Evolutionary conservation across 2,113 vertebrate genomes (phyloP).

Genomic region (Phylloscopus trochilus): DNA sequence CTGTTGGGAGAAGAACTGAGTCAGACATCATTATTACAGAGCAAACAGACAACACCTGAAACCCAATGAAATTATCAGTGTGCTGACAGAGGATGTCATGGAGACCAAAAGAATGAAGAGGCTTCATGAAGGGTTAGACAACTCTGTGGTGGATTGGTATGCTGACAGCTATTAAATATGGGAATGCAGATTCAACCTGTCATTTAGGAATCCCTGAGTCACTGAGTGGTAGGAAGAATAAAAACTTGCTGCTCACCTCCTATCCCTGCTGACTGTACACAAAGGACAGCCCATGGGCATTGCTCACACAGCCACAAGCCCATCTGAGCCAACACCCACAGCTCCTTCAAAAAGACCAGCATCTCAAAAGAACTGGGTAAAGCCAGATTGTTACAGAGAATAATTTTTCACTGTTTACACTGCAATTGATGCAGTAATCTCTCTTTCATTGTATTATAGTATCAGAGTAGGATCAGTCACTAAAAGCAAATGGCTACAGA

Average conservation of each 20-base stretch:
- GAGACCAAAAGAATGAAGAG: neutral
- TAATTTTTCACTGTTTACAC: neutral
- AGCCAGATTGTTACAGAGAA: neutral
- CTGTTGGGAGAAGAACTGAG: neutral
- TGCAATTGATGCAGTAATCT: neutral
- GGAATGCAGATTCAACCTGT: neutral
- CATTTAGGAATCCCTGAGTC: neutral
- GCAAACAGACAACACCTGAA: neutral
- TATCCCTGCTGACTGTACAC: neutral
- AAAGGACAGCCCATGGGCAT: neutral
- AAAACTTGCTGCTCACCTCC: neutral
- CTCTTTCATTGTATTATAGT: rapidly evolving
- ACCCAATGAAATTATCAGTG: neutral
- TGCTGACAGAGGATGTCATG: neutral
- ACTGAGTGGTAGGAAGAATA: neutral
- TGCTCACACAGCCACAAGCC: neutral
- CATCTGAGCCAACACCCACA: neutral
- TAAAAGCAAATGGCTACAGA: neutral
- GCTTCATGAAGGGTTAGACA: neutral
- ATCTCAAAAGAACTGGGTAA: neutral
- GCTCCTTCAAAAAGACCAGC: neutral
- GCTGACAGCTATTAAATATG: neutral
- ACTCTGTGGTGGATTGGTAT: neutral
- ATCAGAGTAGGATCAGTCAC: neutral
- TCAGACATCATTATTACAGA: neutral